Evolutionary conservation across 2,113 vertebrate genomes (phyloP).

Genomic region (Vidua chalybeata): DNA sequence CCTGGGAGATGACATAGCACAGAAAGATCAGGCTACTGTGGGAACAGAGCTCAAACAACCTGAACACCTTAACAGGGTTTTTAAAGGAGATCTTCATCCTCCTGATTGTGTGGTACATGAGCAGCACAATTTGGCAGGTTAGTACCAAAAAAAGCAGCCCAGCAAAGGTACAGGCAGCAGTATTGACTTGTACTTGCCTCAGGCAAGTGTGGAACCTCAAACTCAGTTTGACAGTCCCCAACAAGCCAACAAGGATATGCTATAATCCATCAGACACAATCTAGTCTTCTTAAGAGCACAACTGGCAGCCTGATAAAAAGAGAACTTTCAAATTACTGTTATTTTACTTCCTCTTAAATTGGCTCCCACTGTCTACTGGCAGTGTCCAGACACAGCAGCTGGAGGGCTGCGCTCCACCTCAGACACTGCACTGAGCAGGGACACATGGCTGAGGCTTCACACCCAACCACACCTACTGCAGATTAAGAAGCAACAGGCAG

Average conservation of each 20-base stretch:
- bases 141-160: background rate
- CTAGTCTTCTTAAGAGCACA: background rate
- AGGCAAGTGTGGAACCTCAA: background rate
- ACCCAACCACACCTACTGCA: background rate
- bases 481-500: background rate
- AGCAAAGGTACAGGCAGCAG: background rate
- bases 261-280: background rate
- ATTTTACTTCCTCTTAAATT: background rate
- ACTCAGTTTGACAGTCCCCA: background rate
- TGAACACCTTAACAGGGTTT: background rate
- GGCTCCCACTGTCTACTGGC: background rate
- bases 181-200: background rate
- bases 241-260: background rate
- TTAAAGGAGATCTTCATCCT: background rate
- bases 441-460: accelerated
- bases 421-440: accelerated
- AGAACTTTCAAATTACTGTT: background rate
- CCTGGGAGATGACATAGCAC: background rate
- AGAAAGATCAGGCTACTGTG: background rate
- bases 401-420: accelerated
- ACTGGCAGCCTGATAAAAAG: background rate
- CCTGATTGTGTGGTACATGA: accelerated
- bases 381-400: background rate
- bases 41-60: background rate
- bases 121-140: background rate